A percentile compares a stretch with the other conserved stretches of the same genome.
Conservation (phyloP, 2,888 invertebrate genomes). For the Cheilosia vulpina region DNA sequence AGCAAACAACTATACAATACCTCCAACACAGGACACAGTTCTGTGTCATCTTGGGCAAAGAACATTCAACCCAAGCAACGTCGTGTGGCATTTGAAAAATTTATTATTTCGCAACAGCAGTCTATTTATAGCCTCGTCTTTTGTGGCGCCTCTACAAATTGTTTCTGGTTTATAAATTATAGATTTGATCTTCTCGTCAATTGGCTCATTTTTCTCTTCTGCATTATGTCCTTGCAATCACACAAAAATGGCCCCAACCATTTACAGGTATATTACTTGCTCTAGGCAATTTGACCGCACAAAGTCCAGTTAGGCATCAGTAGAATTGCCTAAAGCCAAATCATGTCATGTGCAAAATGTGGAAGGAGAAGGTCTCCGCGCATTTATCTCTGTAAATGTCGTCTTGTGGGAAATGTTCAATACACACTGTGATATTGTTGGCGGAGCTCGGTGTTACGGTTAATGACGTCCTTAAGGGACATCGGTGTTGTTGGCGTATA, state of each 20-base stretch:
- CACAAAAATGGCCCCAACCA: neutral
- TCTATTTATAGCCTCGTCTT: neutral
- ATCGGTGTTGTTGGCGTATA: neutral
- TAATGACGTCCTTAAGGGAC: constrained; percentile 24
- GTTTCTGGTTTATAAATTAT: constrained; percentile 53
- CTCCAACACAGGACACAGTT: neutral
- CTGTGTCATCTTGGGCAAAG: neutral
- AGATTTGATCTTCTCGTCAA: constrained; percentile 52
- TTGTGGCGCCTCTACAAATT: neutral
- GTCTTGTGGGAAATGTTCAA: constrained; percentile 12
- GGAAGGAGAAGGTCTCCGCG: neutral
- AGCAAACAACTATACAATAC: neutral
- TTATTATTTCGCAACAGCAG: neutral
- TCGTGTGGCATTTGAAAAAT: neutral
- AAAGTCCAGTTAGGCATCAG: constrained; percentile 7
- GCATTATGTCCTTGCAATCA: neutral
- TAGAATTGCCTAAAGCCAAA: constrained; percentile 19
- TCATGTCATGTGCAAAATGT: constrained; percentile 13
- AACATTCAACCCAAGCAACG: neutral
- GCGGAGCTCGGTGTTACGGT: constrained; percentile 5
- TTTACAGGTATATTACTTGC: constrained; percentile 8
- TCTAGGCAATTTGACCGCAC: neutral
- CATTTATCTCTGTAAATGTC: neutral
- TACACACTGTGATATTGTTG: constrained; percentile 11
- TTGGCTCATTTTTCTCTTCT: neutral